Conservation (phyloP, 2,797 vertebrate genomes). For the Malacoctenus gilli region DNA sequence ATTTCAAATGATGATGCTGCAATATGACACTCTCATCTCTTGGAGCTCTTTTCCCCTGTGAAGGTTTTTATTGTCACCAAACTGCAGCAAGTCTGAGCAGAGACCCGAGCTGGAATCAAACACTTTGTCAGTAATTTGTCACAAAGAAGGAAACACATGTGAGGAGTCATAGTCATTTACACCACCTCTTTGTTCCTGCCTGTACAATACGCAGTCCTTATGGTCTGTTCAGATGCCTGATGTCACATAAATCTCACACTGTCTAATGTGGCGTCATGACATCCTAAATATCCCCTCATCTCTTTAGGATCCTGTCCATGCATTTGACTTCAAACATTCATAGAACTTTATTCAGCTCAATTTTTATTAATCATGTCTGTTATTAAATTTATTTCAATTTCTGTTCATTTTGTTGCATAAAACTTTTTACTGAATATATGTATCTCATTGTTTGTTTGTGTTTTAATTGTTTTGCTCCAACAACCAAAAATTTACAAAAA, state of each 20-base stretch:
- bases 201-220: constrained; percentile 1
- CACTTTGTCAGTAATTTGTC: constrained; percentile 6
- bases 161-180: background rate
- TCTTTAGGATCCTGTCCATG: no score
- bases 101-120: constrained; percentile 14
- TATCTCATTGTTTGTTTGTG: no score
- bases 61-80: constrained; percentile 3
- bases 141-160: constrained; percentile 7
- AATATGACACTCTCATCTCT: constrained; percentile 11
- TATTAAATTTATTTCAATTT: no score
- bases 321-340: no score
- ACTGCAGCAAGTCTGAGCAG: constrained; percentile 16
- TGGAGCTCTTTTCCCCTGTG: background rate
- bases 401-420: no score
- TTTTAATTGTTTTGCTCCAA: no score
- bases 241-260: constrained; percentile 11
- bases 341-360: no score
- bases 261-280: no score
- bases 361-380: no score
- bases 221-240: constrained; percentile 1
- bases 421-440: no score
- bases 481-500: no score
- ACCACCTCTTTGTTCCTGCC: background rate
- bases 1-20: constrained; percentile 19
- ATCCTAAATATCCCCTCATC: no score